These are phyloP conservation scores for Columbina picui DNA, from an alignment of 2,113 vertebrate species.

Conservation along the genomic window DNA sequence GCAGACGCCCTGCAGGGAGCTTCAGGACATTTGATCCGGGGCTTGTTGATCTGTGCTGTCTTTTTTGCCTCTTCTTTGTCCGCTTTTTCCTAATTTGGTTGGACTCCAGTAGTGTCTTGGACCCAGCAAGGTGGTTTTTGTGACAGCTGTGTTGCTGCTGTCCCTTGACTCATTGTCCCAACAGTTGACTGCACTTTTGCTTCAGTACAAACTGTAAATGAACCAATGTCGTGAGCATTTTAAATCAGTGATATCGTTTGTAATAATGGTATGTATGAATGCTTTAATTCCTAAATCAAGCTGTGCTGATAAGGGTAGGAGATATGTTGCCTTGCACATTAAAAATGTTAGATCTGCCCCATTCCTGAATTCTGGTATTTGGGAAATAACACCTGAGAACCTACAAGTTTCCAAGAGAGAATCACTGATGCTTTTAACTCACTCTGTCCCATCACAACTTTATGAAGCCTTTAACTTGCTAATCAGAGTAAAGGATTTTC, in stretches of 20 bases:
- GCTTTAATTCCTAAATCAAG: not conserved
- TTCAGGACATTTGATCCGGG: not conserved
- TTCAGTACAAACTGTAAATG: not conserved
- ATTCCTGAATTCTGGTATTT: not conserved
- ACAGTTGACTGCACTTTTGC: not conserved
- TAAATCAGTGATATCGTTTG: not conserved
- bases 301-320: not conserved
- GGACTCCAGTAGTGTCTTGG: not conserved
- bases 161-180: not conserved
- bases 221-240: not conserved
- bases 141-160: not conserved
- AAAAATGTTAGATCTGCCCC: not conserved
- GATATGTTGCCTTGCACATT: fast-evolving
- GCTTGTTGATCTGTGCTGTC: not conserved
- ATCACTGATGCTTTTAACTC: not conserved
- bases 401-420: not conserved
- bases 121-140: not conserved
- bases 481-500: not conserved
- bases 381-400: not conserved
- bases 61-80: not conserved
- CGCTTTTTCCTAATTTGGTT: not conserved
- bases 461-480: not conserved
- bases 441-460: not conserved
- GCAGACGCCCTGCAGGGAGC: not conserved
- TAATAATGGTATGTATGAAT: not conserved